Base-by-base conservation (phyloP, 2,888 invertebrate genomes). In the Caenorhabditis sulstoni region DNA sequence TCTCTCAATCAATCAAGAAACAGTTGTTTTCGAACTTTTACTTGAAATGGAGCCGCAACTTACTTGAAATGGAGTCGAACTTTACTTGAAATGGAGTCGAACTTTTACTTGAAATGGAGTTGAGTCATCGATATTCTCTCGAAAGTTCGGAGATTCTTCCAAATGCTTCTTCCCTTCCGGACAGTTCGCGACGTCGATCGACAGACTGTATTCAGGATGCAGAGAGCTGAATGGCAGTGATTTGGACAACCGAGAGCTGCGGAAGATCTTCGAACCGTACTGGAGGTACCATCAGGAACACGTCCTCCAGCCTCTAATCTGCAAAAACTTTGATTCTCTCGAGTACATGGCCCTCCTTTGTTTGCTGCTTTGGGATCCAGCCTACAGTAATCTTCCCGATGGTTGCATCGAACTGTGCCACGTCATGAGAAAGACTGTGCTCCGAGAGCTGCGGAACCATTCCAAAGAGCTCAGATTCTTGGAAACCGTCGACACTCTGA, bases 401-500 rank as follows among this genome's bases (percentile, higher is more conserved):
- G 52, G 29, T 1, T 29, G 9, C 16, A n/a, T 52, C 12, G 52
- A 35, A n/a, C n/a, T 35, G 29, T 52, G 52, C n/a, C 29, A 35
- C n/a, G 23, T n/a, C 29, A 52, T 52, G 52, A 29, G 52, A n/a
- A 52, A 52, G 35, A 14, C 29, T 29, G 52, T 52, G 52, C 52
- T 23, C 35, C n/a, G 29, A 1, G 52, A 52, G 52, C 52, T 52
- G 3, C 12, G n/a, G 16, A 35, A n/a, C 35, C 11, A 49, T 11
- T 8, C 22, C 1, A 35, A 52, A 14, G 29, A 52, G 52, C 14
- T 12, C 12, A 5, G 52, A 8, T 52, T 52, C 29, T 3, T 52
- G 14, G 52, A 52, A 12, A n/a, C 52, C 1, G 52, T 52, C n/a
- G 52, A 52, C 52, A 49, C 49, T 9, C 22, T 49, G 22, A 49